Conservation (phyloP, 2,113 vertebrate species). For the Seriola quinqueradiata region DNA sequence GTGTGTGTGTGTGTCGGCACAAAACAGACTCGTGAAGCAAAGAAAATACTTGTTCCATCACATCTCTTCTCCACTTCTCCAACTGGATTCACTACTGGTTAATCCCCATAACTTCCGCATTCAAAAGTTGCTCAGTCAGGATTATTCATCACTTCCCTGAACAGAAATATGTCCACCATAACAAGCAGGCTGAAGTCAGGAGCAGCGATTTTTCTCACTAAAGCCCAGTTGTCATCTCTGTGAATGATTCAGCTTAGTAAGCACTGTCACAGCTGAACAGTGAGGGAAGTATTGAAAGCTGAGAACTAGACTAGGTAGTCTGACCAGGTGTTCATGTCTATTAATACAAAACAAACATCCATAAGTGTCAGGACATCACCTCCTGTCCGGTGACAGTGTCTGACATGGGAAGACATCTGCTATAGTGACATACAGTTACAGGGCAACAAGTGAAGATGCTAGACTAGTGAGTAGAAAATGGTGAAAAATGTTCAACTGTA, state of each 20-base stretch:
- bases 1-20: not conserved
- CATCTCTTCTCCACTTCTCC: not conserved
- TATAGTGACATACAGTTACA: not conserved
- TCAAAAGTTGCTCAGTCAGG: not conserved
- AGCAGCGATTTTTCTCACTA: not conserved
- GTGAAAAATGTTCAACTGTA: not conserved
- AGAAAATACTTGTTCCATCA: slow-evolving; percentile 14
- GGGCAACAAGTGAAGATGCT: too few species aligned
- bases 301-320: not conserved
- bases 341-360: slow-evolving; percentile 17
- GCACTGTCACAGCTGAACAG: not conserved
- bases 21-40: not conserved
- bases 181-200: not conserved
- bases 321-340: not conserved
- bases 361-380: not conserved
- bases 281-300: not conserved
- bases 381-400: not conserved
- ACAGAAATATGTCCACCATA: not conserved
- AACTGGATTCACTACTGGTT: not conserved
- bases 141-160: not conserved
- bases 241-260: not conserved
- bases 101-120: not conserved
- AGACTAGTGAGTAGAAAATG: too few species aligned
- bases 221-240: not conserved
- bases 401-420: slow-evolving; percentile 11